Base-by-base conservation (phyloP, 37 sponge, comb jelly and placozoan genomes). In the Haliclona indistincta region DNA sequence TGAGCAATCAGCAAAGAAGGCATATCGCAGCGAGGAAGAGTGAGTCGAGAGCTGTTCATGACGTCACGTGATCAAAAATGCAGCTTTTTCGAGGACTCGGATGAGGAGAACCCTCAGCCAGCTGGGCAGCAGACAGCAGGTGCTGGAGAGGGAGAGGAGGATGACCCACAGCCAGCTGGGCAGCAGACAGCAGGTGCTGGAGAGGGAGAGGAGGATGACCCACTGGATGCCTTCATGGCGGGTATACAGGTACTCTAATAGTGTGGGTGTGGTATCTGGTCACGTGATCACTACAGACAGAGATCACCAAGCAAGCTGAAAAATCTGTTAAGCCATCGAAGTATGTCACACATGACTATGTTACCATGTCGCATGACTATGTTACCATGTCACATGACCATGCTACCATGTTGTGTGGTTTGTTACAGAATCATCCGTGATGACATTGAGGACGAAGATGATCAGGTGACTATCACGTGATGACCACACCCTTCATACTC, bases 141-240 rank as follows among this genome's bases (percentile, higher is more conserved):
- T 8, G 75, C 36, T 2, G 84, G 22, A 1, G 64, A 33, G 20
- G 85, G 53, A 4, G n/a, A n/a, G n/a, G n/a, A n/a, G n/a, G n/a
- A n/a, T n/a, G n/a, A n/a, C n/a, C n/a, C n/a, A n/a, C n/a, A n/a
- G n/a, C n/a, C n/a, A n/a, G n/a, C n/a, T n/a, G n/a, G n/a, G n/a
- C n/a, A n/a, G n/a, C n/a, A n/a, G n/a, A n/a, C n/a, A n/a, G 56
- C 30, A 3, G 82, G 39, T 8, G 75, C 36, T 2, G 84, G 22
- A 1, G 64, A 33, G 20, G 85, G 53, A 4, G 85, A 72, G 8
- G 93, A 97, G 17, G 86, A 92, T 45, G 99, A 98, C 47, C 93
- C 99, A 15, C 56, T 98, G 73, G 99, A 98, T 54, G 95, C 99
- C 43, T 98, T 98, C 79, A 98, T 98, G 99, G 90, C 95, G 28